phyloP scores from a whole-genome alignment of 2,888 invertebrate species.

The Macropis europaea region DNA sequence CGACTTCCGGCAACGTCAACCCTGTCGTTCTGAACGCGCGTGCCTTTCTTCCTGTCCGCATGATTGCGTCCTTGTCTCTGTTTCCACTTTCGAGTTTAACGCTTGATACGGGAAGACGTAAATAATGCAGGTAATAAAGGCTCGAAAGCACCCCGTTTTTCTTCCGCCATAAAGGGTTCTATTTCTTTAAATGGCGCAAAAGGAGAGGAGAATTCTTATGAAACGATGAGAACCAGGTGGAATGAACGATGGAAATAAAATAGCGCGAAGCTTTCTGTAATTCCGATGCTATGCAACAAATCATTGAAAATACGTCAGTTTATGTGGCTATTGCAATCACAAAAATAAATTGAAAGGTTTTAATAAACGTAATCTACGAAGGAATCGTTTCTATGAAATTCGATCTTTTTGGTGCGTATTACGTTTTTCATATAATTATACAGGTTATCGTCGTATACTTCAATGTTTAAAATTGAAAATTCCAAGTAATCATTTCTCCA shows the following conservation, averaged over 20 bases:
- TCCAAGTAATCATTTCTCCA: no score
- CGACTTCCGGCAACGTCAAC: not conserved
- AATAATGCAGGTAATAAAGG: slow-evolving; percentile 23
- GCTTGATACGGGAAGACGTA: slow-evolving; percentile 5
- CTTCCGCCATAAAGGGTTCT: not conserved
- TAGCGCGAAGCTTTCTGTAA: not conserved
- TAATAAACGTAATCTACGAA: no score
- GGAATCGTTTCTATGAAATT: no score
- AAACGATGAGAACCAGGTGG: slow-evolving; percentile 8
- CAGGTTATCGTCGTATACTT: no score
- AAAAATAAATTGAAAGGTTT: no score
- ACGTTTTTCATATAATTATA: no score
- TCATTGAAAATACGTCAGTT: no score
- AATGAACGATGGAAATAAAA: not conserved
- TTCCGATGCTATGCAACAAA: not conserved
- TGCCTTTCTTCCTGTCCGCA: not conserved
- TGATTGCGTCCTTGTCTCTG: slow-evolving; percentile 4
- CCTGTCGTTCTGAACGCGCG: not conserved
- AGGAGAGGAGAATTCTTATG: not conserved
- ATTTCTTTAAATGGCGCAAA: not conserved
- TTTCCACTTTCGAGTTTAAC: slow-evolving; percentile 9
- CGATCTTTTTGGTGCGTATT: no score
- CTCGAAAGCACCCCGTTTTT: slow-evolving; percentile 7
- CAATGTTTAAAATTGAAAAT: no score
- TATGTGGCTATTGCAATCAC: no score